Percentiles rank a stretch among this genome's conserved stretches.
Evolutionary conservation across 2,113 vertebrate genomes (phyloP).

Genomic region (Catharus fuscescens): DNA sequence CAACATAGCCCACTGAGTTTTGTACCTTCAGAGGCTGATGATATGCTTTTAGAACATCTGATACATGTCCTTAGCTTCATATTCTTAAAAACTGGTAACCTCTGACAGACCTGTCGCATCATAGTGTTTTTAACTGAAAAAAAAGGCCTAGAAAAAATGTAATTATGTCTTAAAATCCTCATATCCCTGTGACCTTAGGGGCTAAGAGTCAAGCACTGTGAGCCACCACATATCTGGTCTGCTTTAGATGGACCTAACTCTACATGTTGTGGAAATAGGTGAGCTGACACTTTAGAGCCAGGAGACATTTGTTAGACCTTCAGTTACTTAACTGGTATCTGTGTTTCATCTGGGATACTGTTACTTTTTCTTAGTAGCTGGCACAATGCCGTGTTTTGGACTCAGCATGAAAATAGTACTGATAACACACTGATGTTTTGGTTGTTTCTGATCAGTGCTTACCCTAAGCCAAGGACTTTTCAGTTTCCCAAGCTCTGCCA

Average conservation of each 20-base stretch:
- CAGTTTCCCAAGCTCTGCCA: not conserved
- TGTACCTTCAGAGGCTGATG: not conserved
- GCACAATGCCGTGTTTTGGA: not conserved
- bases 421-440: not conserved
- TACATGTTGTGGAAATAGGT: not conserved
- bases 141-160: not conserved
- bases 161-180: not conserved
- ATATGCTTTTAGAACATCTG: not conserved
- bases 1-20: not conserved
- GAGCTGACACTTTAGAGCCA: not conserved
- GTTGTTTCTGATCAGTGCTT: not conserved
- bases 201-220: not conserved
- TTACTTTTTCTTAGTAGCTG: not conserved
- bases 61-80: not conserved
- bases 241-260: not conserved
- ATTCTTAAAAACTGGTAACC: not conserved
- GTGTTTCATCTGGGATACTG: not conserved
- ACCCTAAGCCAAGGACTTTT: not conserved
- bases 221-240: not conserved
- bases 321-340: not conserved
- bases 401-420: not conserved
- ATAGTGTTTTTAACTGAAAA: not conserved
- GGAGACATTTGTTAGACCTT: not conserved
- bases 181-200: not conserved
- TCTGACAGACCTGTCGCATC: not conserved